A percentile compares a stretch with the other conserved stretches of the same genome.
phyloP scores from a whole-genome alignment of 2,113 vertebrate species.

The Stigmatopora nigra region DNA sequence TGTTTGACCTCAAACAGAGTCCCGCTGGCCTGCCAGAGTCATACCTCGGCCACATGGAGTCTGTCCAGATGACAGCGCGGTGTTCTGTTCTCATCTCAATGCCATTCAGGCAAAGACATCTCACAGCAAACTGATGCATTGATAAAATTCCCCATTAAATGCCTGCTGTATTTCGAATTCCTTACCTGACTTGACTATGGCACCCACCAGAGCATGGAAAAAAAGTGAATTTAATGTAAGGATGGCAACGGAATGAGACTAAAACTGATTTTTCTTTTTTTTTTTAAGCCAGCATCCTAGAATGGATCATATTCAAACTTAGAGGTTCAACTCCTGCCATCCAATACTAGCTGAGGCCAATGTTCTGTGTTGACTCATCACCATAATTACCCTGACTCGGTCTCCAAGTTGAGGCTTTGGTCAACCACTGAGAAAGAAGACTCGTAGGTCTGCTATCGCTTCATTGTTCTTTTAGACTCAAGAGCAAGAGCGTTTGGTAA shows the following conservation, averaged over 20 bases:
- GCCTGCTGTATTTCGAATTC: neutral
- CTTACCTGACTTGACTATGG: neutral
- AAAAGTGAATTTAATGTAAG: neutral
- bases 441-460: conserved; percentile 17
- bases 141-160: conserved; percentile 29
- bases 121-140: conserved; percentile 17
- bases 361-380: conserved; percentile 23
- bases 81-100: conserved; percentile 44
- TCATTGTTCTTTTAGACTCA: conserved; percentile 44
- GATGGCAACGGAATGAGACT: neutral
- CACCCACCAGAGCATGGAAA: neutral
- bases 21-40: conserved; percentile 35
- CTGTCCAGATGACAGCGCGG: conserved; percentile 43
- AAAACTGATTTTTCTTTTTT: neutral
- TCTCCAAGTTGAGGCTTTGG: conserved; percentile 21
- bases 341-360: conserved; percentile 12
- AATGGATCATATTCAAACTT: neutral
- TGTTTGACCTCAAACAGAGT: conserved; percentile 57
- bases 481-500: conserved; percentile 51
- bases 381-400: conserved; percentile 30
- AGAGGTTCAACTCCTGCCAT: neutral
- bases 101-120: conserved; percentile 37
- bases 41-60: conserved; percentile 36
- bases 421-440: conserved; percentile 13
- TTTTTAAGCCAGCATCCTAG: neutral